Base-by-base conservation (phyloP, 2,888 invertebrate species). In the Drosophila mimica region DNA sequence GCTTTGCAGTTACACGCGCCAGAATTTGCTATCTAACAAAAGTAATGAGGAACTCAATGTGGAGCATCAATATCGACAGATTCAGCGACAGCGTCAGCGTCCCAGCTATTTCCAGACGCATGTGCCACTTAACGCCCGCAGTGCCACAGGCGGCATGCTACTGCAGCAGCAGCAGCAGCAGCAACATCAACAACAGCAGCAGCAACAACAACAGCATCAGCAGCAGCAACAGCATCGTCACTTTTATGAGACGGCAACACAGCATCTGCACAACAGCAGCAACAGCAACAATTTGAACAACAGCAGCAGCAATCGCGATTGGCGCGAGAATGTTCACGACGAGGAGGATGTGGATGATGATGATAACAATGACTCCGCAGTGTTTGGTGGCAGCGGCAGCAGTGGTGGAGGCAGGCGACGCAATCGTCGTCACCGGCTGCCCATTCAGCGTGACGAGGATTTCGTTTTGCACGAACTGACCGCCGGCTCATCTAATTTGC, bases 1-100 rank as follows among this genome's bases (percentile, higher is more conserved):
- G 83, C 82, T 49, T 90, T 90, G 65, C 94, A 97, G 97, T 92
- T 97, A 98, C 93, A 97, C 98, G 43, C 95, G 97, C 61, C 98
- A 98, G 94, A 98, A 98, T 93, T 95, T 97, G 69, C 94, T 98
- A 53, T 97, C 97, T 48, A 91, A 91, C 78, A 97, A 97, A 93
- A 96, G 96, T 88, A 96, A 96, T 90, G 96, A 96, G 82, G 95
- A 95, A 88, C 82, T 89, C 28, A 90, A 90, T 71, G 74, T 86
- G 70, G 85, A 91, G 51, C 91, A 88, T 48, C 86, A 89, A 91
- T 95, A 94, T 84, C 92, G 91, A n/a, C 90, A 92, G 34, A 82
- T 88, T 25, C 82, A 94, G 17, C 93, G 83, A 91, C 93, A 91
- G 51, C 78, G 87, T n/a, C 70, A 73, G 81, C 93, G 90, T 25